Conservation (phyloP, 2,113 vertebrate genomes). For the Antigone vipio region DNA sequence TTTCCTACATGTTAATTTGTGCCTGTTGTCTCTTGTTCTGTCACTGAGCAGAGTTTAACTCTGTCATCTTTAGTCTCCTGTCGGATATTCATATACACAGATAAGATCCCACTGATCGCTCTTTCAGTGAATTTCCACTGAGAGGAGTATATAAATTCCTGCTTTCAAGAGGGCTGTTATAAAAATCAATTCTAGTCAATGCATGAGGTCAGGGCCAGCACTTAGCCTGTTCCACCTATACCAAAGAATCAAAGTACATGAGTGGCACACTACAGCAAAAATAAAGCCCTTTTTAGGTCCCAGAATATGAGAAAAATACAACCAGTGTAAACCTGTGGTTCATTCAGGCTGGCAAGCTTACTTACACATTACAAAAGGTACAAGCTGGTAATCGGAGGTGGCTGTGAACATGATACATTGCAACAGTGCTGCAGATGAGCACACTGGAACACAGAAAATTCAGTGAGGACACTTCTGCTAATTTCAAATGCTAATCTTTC, state of each 20-base stretch:
- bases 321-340: not conserved
- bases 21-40: not conserved
- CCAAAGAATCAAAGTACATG: not conserved
- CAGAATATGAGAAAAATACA: not conserved
- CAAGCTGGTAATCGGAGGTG: not conserved
- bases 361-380: not conserved
- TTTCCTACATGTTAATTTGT: not conserved
- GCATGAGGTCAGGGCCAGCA: not conserved
- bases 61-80: not conserved
- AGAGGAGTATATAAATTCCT: not conserved
- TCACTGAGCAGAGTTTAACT: not conserved
- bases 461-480: not conserved
- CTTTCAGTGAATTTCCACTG: not conserved
- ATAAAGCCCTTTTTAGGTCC: not conserved
- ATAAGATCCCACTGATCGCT: not conserved
- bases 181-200: not conserved
- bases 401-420: not conserved
- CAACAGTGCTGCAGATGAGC: not conserved
- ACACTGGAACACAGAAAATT: not conserved
- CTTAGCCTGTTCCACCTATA: not conserved
- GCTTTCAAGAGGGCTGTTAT: not conserved
- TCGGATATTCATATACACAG: not conserved
- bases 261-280: not conserved
- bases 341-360: not conserved
- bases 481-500: not conserved